Base-by-base conservation (phyloP, 2,113 vertebrate species). In the Stigmatopora argus region DNA sequence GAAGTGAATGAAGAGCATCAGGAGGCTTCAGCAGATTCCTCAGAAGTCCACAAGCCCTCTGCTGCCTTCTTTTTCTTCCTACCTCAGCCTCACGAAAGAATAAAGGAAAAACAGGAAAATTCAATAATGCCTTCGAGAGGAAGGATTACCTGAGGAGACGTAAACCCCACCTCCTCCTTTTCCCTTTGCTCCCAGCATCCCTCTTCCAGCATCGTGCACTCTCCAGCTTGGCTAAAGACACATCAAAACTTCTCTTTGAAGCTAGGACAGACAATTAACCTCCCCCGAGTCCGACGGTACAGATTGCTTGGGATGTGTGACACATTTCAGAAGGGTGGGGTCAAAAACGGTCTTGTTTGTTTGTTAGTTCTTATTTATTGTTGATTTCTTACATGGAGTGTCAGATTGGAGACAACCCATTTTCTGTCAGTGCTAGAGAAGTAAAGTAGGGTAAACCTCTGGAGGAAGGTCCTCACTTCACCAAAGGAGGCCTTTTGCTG, bases 1-100 rank as follows among this genome's bases (percentile, higher is more conserved):
- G 89, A 94, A 92, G 90, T 93, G 91, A 93, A 90, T 91, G 91
- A 93, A 90, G 90, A 31, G 23, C 53, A 93, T 92, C 89, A 92
- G 92, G 90, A 86, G 87, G 82, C 86, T 81, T 23, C 88, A 89
- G 66, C 82, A 82, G 88, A 86, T 73, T 75, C 81, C 79, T 88
- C 87, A 76, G 86, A 90, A 89, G 84, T 83, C 78, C 89, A 87
- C 87, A 84, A 81, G 65, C 84, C 73, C 65, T 23, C 74, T 38
- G 55, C 21, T 14, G 7, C 15, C 47, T 66, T 18, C 38, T 71
- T 67, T 79, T 78, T 78, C 75, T 85, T 66, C 83, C 83, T 85
- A 86, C 86, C 82, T 82, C 83, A 67, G 74, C 62, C 84, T 87
- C 85, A 84, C 89, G 85, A 90, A 89, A 89, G 88, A 90, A 85